phyloP scores from a whole-genome alignment of 2,888 invertebrate species.

The Ectropis crepuscularia region DNA sequence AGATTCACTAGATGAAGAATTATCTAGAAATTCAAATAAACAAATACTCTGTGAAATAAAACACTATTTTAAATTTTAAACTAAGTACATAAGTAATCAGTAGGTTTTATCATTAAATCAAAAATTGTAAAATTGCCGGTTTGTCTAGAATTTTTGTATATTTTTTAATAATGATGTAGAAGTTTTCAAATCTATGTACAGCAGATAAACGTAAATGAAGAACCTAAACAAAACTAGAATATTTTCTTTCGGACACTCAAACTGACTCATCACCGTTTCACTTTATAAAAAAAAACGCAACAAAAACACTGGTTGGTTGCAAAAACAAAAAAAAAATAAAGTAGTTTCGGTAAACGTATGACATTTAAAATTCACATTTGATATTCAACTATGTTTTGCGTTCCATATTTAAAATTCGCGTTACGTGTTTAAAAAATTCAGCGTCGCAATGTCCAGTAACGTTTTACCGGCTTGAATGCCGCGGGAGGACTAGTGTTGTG shows the following conservation, averaged over 20 bases:
- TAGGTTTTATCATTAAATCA: too few relatives aligned
- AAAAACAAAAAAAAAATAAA: constrained; percentile 10
- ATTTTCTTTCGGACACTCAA: too few relatives aligned
- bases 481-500: constrained; percentile 55
- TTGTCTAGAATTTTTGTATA: too few relatives aligned
- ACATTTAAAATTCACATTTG: constrained; percentile 32
- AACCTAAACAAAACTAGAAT: too few relatives aligned
- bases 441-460: constrained; percentile 50
- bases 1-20: constrained; percentile 2
- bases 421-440: constrained; percentile 39
- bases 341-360: constrained; percentile 25
- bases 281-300: neutral
- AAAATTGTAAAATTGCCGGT: too few relatives aligned
- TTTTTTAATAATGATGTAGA: too few relatives aligned
- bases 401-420: constrained; percentile 34
- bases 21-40: constrained; percentile 2
- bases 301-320: constrained; percentile 21
- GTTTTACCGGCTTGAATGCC: constrained; percentile 61
- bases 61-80: too few relatives aligned
- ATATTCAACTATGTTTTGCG: constrained; percentile 22
- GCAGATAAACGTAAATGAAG: too few relatives aligned
- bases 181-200: too few relatives aligned
- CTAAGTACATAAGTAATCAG: too few relatives aligned
- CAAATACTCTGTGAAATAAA: neutral
- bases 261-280: neutral